These are phyloP conservation scores for Epinephelus cyanopodus DNA, from an alignment of 2,113 vertebrate genomes.

Conservation along the genomic window DNA sequence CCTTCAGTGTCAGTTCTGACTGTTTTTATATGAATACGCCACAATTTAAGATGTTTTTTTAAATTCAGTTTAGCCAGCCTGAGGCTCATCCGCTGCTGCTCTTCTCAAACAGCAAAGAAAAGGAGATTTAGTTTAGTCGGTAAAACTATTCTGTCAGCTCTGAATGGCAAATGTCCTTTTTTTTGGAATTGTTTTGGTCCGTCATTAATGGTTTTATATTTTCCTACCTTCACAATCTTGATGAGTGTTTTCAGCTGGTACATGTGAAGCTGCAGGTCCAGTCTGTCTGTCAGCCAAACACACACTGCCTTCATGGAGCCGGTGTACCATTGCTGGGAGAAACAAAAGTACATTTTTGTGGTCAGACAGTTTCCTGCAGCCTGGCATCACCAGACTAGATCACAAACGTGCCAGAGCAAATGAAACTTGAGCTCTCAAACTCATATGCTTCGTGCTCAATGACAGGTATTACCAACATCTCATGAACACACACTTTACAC, in stretches of 20 bases:
- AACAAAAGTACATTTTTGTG: slow-evolving; percentile 3
- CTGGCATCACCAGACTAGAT: no score
- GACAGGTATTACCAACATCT: background rate
- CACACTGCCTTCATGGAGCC: slow-evolving; percentile 92
- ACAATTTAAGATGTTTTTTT: slow-evolving; percentile 17
- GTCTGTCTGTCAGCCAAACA: slow-evolving; percentile 94
- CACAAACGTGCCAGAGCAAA: no score
- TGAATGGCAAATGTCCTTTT: background rate
- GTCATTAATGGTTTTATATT: background rate
- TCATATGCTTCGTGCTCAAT: background rate
- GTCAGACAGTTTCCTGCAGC: background rate
- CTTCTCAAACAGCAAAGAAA: slow-evolving; percentile 11
- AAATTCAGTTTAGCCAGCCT: background rate
- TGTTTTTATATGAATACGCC: slow-evolving; percentile 42
- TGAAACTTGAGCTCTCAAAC: no score
- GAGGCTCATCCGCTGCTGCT: background rate
- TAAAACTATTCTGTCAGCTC: background rate
- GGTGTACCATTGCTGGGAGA: slow-evolving; percentile 94
- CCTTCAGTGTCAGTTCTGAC: slow-evolving; percentile 34
- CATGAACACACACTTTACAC: background rate
- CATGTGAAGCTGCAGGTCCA: slow-evolving; percentile 96
- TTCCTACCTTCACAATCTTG: slow-evolving; percentile 96
- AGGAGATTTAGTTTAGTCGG: background rate
- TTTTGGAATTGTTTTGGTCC: background rate
- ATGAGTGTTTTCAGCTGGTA: slow-evolving; percentile 99